Conservation (phyloP, 1,140 invertebrate species). For the Ctenoplectra terminalis region DNA sequence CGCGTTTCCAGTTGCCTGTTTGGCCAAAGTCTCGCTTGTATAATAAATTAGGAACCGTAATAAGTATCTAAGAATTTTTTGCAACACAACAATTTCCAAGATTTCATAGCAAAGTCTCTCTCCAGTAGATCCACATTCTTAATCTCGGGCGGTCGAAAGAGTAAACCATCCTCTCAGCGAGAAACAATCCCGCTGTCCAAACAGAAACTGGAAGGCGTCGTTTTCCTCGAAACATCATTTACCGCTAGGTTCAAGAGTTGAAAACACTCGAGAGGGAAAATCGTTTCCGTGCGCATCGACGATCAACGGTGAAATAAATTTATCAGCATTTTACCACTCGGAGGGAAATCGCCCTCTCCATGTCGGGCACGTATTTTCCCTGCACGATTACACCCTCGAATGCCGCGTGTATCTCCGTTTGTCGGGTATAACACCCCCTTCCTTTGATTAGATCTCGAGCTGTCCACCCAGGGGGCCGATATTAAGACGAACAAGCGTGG, state of each 20-base stretch:
- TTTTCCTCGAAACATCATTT: background rate
- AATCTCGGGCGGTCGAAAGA: background rate
- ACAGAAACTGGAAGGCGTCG: background rate
- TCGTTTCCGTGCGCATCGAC: background rate
- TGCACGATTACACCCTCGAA: background rate
- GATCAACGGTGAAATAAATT: background rate
- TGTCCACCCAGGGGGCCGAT: background rate
- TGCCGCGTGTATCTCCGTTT: background rate
- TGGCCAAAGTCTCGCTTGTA: too few species aligned
- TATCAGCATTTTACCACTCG: background rate
- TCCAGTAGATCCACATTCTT: too few species aligned
- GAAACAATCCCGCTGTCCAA: slow-evolving; percentile 7
- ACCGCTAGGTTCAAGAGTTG: background rate
- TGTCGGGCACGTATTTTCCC: background rate
- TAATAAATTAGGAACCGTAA: too few species aligned
- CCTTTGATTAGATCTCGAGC: background rate
- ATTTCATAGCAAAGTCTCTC: too few species aligned
- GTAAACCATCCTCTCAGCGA: background rate
- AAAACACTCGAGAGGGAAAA: background rate
- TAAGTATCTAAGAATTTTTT: too few species aligned
- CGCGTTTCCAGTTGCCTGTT: too few species aligned
- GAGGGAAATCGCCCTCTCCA: background rate
- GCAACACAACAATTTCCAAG: too few species aligned
- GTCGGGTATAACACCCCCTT: background rate
- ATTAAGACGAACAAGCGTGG: slow-evolving; percentile 27